Percentiles rank a stretch among this genome's conserved stretches.
These are phyloP conservation scores for Arion vulgaris DNA, from an alignment of 1,140 invertebrate species.

Conservation along the genomic window DNA sequence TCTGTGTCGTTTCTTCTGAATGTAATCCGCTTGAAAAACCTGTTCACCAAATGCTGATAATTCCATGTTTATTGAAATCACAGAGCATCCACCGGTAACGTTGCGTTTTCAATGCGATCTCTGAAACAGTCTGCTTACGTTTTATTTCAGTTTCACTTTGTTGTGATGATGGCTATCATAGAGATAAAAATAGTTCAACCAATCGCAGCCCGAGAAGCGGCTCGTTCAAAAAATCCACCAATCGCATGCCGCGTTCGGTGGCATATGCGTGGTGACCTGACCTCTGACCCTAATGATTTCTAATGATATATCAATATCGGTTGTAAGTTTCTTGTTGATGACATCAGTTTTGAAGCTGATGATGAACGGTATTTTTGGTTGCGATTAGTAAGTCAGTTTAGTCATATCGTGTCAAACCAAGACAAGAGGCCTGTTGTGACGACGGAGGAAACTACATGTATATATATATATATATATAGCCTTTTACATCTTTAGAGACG, in stretches of 20 bases:
- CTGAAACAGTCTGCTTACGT: background rate
- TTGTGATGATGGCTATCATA: background rate
- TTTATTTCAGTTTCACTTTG: background rate
- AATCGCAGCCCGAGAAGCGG: background rate
- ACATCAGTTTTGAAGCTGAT: too few species aligned
- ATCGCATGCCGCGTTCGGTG: background rate
- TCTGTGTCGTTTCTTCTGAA: constrained; percentile 51
- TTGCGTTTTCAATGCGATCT: too few species aligned
- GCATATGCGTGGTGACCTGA: constrained; percentile 18
- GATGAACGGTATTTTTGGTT: too few species aligned
- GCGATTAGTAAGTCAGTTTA: too few species aligned
- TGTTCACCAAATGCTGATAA: constrained; percentile 43
- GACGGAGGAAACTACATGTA: too few species aligned
- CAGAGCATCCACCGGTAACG: background rate
- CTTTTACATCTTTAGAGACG: too few species aligned
- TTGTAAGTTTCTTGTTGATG: too few species aligned
- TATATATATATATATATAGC: too few species aligned
- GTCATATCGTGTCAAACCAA: too few species aligned
- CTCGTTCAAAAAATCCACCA: background rate
- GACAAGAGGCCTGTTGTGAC: too few species aligned
- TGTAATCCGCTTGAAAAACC: constrained; percentile 56
- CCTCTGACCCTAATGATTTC: background rate
- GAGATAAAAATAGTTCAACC: background rate
- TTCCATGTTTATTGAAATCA: constrained; percentile 36
- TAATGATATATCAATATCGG: too few species aligned